Base-by-base conservation (phyloP, 1,140 invertebrate genomes). In the Drosophila serrata region DNA sequence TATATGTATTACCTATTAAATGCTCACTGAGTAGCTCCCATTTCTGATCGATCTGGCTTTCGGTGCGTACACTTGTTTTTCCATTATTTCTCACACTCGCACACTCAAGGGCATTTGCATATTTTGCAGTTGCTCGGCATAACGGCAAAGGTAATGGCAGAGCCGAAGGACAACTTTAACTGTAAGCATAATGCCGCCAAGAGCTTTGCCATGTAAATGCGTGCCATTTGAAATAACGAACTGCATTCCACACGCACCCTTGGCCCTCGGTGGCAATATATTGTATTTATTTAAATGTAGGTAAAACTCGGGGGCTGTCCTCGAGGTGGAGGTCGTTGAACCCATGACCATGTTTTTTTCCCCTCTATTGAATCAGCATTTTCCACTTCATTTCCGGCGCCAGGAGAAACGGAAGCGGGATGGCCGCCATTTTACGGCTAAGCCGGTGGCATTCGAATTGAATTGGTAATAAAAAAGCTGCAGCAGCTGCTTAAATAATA, bases 191-290 rank as follows among this genome's bases (percentile, higher is more conserved):
- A 51, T 35, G 57, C 63, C 57, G 61, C 40, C 75, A 58, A 75
- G 42, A 22, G 64, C 76, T 84, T 84, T 76, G 76, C 61, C 40
- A 84, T 84, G 77, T 73, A 85, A 84, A 85, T 63, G 81, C 72
- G 61, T 42, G 46, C 63, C 76, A 70, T 84, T 80, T 43, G 56
- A 12, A 72, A 68, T 80, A 84, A 79, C 80, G 60, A 82, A 82
- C 68, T 82, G 75, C 80, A 82, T 63, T 82, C 43, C 48, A 63
- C 60, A 81, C 73, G 35, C 33, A 31, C 15, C 46, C 46, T 11
- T 2, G 13, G 22, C 27, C 35, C 45, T 5, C 0, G 0, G 15
- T 1, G n/a, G 59, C 37, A 4, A 61, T 42, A 72, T 42, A 74
- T 27, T 43, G 24, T 31, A 53, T 48, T 27, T 48, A 48, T 48